A percentile compares a stretch with the other conserved stretches of the same genome.
Evolutionary conservation across 2,113 vertebrate genomes (phyloP).

Genomic region (Corynorhinus townsendii): DNA sequence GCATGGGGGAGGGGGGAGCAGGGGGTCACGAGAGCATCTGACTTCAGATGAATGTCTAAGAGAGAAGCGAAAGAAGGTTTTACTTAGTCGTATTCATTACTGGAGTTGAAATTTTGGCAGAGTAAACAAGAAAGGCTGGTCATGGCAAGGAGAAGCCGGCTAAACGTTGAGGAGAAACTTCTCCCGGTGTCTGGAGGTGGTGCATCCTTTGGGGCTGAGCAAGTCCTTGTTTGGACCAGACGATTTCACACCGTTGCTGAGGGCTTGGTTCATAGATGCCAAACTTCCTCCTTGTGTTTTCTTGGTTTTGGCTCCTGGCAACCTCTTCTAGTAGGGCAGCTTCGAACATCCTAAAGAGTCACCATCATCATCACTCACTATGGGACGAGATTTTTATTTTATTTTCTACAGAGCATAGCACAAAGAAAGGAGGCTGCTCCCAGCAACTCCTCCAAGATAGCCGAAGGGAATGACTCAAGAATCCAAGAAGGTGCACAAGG

Average conservation of each 20-base stretch:
- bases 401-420: constrained; percentile 49
- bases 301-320: constrained; percentile 80
- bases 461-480: constrained; percentile 48
- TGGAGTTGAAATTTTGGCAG: constrained; percentile 49
- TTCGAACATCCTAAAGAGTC: constrained; percentile 75
- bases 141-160: neutral
- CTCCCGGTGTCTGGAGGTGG: constrained; percentile 71
- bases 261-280: constrained; percentile 71
- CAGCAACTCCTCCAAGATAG: constrained; percentile 45
- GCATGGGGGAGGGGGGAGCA: neutral
- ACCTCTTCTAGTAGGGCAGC: constrained; percentile 78
- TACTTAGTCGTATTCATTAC: neutral
- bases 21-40: neutral
- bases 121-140: constrained; percentile 57
- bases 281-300: constrained; percentile 73
- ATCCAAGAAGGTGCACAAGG: constrained; percentile 62
- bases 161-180: constrained; percentile 59
- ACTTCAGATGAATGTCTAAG: neutral
- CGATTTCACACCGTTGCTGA: constrained; percentile 74
- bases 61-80: neutral
- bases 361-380: constrained; percentile 68
- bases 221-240: constrained; percentile 75
- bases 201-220: constrained; percentile 73
- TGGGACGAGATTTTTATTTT: constrained; percentile 71
- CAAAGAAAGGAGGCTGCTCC: constrained; percentile 64